These are phyloP conservation scores for Acrocera orbiculus DNA, from an alignment of 2,888 invertebrate species.

Conservation along the genomic window DNA sequence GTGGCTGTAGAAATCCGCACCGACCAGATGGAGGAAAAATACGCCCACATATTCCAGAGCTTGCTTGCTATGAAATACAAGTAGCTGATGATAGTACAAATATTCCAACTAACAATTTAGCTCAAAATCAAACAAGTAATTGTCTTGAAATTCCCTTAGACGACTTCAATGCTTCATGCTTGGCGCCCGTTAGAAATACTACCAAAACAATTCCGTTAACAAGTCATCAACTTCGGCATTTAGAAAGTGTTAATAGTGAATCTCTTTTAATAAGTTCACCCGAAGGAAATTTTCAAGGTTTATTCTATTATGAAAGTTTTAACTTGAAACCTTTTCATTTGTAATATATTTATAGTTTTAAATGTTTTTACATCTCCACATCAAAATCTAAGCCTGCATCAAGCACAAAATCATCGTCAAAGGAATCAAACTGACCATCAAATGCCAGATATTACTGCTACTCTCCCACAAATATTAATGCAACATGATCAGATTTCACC, in stretches of 20 bases:
- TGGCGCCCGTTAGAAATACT: not conserved
- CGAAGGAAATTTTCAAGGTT: conserved; percentile 26
- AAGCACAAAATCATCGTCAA: conserved; percentile 2
- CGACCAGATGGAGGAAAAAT: conserved; percentile 66
- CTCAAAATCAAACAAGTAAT: not conserved
- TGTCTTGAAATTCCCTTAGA: conserved; percentile 5
- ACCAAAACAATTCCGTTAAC: conserved; percentile 1
- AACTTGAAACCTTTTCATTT: not conserved
- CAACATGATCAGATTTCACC: conserved; percentile 11
- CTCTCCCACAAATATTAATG: conserved; percentile 16
- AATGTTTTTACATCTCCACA: conserved; percentile 21
- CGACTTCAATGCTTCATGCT: not conserved
- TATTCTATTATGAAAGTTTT: conserved; percentile 2
- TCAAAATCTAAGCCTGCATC: conserved; percentile 7
- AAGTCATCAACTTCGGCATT: conserved; percentile 6
- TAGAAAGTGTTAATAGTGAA: conserved; percentile 21
- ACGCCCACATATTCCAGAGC: conserved; percentile 42
- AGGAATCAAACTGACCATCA: conserved; percentile 10
- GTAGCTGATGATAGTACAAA: conserved; percentile 20
- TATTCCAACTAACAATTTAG: conserved; percentile 9
- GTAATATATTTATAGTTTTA: conserved; percentile 16
- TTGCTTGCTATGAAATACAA: conserved; percentile 42
- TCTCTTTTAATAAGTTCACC: conserved; percentile 25
- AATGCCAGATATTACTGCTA: conserved; percentile 16
- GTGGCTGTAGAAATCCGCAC: conserved; percentile 85